Evolutionary conservation across 2,888 invertebrate species (phyloP).

Genomic region (Hoplodrina blanda): DNA sequence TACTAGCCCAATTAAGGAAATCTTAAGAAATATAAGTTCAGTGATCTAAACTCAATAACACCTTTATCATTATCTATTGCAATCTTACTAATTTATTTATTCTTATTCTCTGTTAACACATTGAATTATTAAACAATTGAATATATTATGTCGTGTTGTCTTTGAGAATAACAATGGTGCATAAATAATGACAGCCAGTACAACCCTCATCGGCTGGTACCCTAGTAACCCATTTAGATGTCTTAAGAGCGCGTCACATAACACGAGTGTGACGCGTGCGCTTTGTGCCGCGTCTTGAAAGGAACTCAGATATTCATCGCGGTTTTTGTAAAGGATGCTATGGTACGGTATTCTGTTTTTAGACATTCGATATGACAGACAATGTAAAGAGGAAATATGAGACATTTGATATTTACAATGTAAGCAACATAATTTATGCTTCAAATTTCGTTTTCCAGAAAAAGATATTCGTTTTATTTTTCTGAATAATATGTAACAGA

Average conservation of each 20-base stretch:
- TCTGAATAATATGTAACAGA: neutral
- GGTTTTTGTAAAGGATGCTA: too few relatives aligned
- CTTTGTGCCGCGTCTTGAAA: conserved; percentile 46
- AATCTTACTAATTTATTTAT: neutral
- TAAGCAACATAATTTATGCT: neutral
- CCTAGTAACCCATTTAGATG: conserved; percentile 51
- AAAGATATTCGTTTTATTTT: neutral
- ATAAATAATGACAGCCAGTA: conserved; percentile 38
- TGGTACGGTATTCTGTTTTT: conserved; percentile 23
- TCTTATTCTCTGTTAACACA: neutral
- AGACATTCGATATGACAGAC: conserved; percentile 27
- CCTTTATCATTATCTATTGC: neutral
- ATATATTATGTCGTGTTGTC: conserved; percentile 15
- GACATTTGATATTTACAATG: neutral
- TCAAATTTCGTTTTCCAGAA: neutral
- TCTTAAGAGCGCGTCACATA: conserved; percentile 46
- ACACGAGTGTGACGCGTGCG: conserved; percentile 48
- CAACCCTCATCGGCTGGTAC: conserved; percentile 48
- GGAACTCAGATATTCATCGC: conserved; percentile 49
- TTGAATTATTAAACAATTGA: neutral
- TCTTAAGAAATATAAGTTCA: neutral
- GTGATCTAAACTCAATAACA: neutral
- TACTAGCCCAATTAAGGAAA: neutral
- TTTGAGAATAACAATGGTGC: conserved; percentile 31
- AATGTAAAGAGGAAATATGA: conserved; percentile 1